A percentile compares a stretch with the other conserved stretches of the same genome.
Evolutionary conservation across 1,140 invertebrate genomes (phyloP).

Genomic region (Ceratina calcarata): DNA sequence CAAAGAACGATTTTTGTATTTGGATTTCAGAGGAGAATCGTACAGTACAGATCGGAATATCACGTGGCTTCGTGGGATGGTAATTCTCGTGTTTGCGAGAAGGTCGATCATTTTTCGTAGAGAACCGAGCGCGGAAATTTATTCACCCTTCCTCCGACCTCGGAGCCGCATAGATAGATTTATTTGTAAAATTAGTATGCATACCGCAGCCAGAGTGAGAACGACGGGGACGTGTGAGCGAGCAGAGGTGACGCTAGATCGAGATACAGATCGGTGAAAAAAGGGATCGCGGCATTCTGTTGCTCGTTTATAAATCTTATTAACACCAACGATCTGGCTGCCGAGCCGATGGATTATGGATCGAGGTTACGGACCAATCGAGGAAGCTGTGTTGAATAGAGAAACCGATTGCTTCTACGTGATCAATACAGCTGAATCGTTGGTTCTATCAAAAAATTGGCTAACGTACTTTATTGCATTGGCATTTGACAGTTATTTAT

Average conservation of each 20-base stretch:
- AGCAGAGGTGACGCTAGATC: constrained; percentile 52
- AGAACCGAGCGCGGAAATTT: constrained; percentile 42
- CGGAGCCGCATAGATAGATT: constrained; percentile 43
- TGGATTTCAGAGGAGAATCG: too few relatives aligned
- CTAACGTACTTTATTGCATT: background rate
- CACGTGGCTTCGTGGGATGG: too few relatives aligned
- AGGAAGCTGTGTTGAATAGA: constrained; percentile 42
- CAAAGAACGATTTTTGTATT: too few relatives aligned
- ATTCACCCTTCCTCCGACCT: constrained; percentile 46
- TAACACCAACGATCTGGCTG: constrained; percentile 24
- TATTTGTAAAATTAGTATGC: constrained; percentile 60
- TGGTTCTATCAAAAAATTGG: constrained; percentile 2
- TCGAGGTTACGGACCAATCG: constrained; percentile 49
- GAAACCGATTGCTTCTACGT: background rate
- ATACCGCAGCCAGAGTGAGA: constrained; percentile 43
- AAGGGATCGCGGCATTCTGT: constrained; percentile 48
- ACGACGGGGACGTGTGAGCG: constrained; percentile 59
- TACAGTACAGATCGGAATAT: too few relatives aligned
- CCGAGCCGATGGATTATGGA: constrained; percentile 32
- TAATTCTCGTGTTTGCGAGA: too few relatives aligned
- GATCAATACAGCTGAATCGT: background rate
- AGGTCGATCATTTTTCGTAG: constrained; percentile 3
- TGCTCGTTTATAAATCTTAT: constrained; percentile 48
- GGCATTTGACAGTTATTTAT: background rate
- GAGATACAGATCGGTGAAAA: constrained; percentile 54